Evolutionary conservation across 1,140 invertebrate genomes (phyloP).

Genomic region (Trichoplusia ni): DNA sequence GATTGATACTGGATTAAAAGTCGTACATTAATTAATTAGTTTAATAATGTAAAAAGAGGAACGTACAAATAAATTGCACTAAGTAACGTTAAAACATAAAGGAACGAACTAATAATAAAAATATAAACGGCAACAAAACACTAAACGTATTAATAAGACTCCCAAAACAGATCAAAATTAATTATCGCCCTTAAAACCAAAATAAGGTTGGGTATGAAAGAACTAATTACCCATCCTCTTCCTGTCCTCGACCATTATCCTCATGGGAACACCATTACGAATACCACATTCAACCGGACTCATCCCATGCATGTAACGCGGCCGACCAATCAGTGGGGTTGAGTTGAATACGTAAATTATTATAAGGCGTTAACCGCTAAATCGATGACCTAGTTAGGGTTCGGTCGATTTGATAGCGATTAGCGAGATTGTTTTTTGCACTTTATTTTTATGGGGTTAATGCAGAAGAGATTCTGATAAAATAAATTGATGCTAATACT

Average conservation of each 20-base stretch:
- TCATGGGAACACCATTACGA: neutral
- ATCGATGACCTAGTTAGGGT: slow-evolving; percentile 36
- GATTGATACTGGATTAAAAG: too few relatives aligned
- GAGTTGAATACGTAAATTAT: slow-evolving; percentile 38
- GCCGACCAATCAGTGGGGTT: slow-evolving; percentile 31
- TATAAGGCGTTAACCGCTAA: slow-evolving; percentile 43
- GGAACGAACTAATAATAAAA: too few relatives aligned
- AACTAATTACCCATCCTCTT: slow-evolving; percentile 13
- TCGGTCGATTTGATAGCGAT: neutral
- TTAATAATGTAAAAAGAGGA: too few relatives aligned
- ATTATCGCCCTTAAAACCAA: neutral
- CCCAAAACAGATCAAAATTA: slow-evolving; percentile 3
- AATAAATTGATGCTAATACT: too few relatives aligned
- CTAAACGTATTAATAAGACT: too few relatives aligned
- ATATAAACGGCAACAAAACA: too few relatives aligned
- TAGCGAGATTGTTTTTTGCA: neutral
- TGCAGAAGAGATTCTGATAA: too few relatives aligned
- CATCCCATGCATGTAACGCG: slow-evolving; percentile 4
- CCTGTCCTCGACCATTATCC: neutral
- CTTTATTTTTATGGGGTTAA: neutral
- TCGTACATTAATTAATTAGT: too few relatives aligned
- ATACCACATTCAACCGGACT: neutral
- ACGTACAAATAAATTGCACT: too few relatives aligned
- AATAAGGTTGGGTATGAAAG: slow-evolving; percentile 1
- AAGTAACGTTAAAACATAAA: too few relatives aligned